Evolutionary conservation across 2,888 invertebrate species (phyloP).

Genomic region (Formica aserva): DNA sequence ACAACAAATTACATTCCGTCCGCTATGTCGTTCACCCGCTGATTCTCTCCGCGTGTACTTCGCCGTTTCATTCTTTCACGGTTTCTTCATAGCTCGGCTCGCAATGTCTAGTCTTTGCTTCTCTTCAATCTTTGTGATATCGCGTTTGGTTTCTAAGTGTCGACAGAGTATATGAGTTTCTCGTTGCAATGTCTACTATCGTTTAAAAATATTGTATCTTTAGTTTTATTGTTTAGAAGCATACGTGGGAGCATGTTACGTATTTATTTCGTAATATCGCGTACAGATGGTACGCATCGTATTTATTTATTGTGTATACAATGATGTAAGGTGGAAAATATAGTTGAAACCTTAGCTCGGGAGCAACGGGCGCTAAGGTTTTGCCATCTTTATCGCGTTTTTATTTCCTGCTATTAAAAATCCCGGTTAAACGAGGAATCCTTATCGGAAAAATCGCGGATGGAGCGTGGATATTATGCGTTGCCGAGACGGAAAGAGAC

Average conservation of each 20-base stretch:
- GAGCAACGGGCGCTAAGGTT: conserved; percentile 30
- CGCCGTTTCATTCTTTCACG: conserved; percentile 43
- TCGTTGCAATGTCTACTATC: background rate
- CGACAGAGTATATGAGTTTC: background rate
- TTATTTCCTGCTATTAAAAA: conserved; percentile 51
- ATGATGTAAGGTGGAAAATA: conserved; percentile 1
- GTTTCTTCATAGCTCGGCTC: conserved; percentile 7
- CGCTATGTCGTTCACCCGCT: conserved; percentile 70
- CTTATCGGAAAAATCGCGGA: conserved; percentile 58
- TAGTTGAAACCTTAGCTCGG: conserved; percentile 4
- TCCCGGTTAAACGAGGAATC: conserved; percentile 58
- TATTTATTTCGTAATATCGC: background rate
- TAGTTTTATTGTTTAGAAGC: background rate
- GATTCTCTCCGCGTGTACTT: conserved; percentile 69
- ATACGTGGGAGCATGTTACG: background rate
- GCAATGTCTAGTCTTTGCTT: background rate
- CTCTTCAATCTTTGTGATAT: background rate
- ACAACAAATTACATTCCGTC: conserved; percentile 83
- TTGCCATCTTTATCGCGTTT: conserved; percentile 55
- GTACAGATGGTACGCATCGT: background rate
- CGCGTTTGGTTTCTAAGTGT: background rate
- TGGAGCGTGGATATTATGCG: conserved; percentile 38
- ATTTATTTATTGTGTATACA: background rate
- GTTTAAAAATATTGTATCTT: background rate
- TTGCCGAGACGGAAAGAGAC: conserved; percentile 27